Evolutionary conservation across 2,797 vertebrate species (phyloP), one percentile per base, ranked within the genome.

Genomic region (Hydrolagus colliei): DNA sequence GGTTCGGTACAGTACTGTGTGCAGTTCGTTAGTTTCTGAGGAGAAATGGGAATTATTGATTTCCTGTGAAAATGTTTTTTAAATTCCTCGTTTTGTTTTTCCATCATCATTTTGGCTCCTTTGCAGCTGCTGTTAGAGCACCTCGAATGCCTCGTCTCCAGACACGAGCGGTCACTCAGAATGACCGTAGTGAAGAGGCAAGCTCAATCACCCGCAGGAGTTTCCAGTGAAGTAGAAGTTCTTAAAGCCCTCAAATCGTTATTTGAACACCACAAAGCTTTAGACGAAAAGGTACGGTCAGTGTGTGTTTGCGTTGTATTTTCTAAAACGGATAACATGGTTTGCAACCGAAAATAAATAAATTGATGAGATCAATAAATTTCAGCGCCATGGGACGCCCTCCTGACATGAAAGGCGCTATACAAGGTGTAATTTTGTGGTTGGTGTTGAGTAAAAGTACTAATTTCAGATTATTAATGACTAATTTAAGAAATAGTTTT

Each of bases 181-280:
- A 99, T 99, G 97, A 99, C 98, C 0, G 97, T 99, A 86, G 98
- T 99, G 88, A 99, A 99, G 93, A 92, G 98, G 72, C 98, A 99
- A 88, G 97, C 97, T 1, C 98, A 99, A 92, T 98, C 96, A 85
- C 98, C 98, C 1, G 98, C 98, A 0, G 98, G 97, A 0, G 97
- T 99, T 88, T 99, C 97, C 84, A 99, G 97, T 63, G 98, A 99
- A 90, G 97, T 99, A 87, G 97, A 99, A 89, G 98, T 99, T 88
- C 96, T 99, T 85, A 99, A 99, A 92, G 98, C 98, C 7, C 96
- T 99, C 0, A 99, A 98, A 91, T 98, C 97, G 32, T 91, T 99
- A 67, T 99, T 98, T 85, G 98, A 99, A 88, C 98, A 99, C 90
- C 98, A 99, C 91, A 99, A 99, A 93, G 97, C 98, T 88, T 95